These are phyloP conservation scores for Apteryx owenii DNA, from an alignment of 2,113 vertebrate species.

Conservation along the genomic window DNA sequence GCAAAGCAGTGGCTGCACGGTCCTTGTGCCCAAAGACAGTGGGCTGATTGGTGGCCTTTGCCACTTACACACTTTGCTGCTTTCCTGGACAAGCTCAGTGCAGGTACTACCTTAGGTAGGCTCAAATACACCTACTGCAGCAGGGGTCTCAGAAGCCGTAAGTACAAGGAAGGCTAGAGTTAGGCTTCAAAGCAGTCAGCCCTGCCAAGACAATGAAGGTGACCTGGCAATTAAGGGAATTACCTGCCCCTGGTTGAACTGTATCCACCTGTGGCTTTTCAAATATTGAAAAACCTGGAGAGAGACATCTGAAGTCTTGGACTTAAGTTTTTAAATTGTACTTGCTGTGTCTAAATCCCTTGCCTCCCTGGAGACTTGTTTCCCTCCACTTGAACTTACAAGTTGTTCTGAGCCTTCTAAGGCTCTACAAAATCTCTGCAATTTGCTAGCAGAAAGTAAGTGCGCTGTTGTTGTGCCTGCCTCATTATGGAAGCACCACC, in stretches of 20 bases:
- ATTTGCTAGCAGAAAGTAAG: not conserved
- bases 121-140: not conserved
- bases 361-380: not conserved
- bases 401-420: not conserved
- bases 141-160: not conserved
- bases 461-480: not conserved
- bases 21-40: too few relatives aligned
- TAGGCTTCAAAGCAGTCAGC: not conserved
- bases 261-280: not conserved
- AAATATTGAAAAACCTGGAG: not conserved
- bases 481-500: not conserved
- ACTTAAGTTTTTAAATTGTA: not conserved
- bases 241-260: not conserved
- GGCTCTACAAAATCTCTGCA: not conserved
- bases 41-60: too few relatives aligned
- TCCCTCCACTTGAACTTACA: not conserved
- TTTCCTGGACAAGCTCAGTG: not conserved
- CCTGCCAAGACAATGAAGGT: not conserved
- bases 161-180: not conserved
- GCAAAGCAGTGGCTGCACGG: too few relatives aligned
- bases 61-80: not conserved
- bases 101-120: not conserved
- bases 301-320: not conserved
- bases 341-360: not conserved
- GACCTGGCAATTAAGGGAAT: not conserved